phyloP scores from a whole-genome alignment of 2,888 invertebrate species.

The Scaptomyza reducta region DNA sequence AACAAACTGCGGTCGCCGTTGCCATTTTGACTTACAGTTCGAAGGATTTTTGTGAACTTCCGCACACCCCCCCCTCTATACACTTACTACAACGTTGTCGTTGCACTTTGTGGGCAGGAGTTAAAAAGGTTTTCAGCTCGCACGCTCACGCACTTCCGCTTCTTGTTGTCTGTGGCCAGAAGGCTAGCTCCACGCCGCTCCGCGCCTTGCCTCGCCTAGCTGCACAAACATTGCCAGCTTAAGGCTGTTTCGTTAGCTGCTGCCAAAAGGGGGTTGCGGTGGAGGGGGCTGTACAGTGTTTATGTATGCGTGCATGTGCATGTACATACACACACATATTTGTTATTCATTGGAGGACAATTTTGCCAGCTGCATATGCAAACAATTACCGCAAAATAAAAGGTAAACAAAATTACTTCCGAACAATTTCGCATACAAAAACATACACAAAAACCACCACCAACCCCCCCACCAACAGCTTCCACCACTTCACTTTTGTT shows the following conservation, averaged over 20 bases:
- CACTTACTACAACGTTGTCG: too few relatives aligned
- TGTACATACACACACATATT: conserved; percentile 21
- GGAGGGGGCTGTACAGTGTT: neutral
- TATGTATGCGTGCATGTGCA: neutral
- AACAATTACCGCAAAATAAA: conserved; percentile 79
- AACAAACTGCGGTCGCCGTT: conserved; percentile 69
- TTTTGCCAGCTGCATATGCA: conserved; percentile 72
- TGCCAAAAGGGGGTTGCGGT: conserved; percentile 9
- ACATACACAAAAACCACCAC: conserved; percentile 32
- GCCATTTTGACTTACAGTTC: conserved; percentile 67
- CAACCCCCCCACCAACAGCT: neutral
- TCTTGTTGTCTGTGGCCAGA: conserved; percentile 59
- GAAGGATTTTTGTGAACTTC: conserved; percentile 5
- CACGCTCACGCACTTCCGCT: conserved; percentile 70
- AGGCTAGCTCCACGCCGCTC: neutral
- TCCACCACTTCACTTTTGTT: conserved; percentile 9
- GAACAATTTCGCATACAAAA: conserved; percentile 69
- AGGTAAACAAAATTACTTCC: conserved; percentile 79
- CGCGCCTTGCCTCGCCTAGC: neutral
- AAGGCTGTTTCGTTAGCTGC: conserved; percentile 57
- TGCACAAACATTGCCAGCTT: conserved; percentile 28
- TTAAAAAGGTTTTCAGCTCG: conserved; percentile 63
- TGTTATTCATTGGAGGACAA: conserved; percentile 67
- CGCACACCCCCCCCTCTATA: too few relatives aligned
- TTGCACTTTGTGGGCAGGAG: conserved; percentile 53